Evolutionary conservation across 2,113 vertebrate species (phyloP), one percentile per base, ranked within the genome.

Genomic region (Cervus canadensis): DNA sequence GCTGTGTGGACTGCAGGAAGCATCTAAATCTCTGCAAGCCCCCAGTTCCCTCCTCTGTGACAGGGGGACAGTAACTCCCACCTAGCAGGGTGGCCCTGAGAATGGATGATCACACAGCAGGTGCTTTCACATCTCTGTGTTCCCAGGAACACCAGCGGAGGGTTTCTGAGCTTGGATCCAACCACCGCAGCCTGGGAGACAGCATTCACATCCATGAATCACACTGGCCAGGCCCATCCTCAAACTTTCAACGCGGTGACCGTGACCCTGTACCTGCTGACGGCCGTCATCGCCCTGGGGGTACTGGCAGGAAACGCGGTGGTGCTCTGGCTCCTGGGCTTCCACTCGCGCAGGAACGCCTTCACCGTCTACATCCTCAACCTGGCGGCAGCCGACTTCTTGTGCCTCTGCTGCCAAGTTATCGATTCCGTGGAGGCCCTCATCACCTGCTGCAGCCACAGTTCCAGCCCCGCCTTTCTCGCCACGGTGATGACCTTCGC

Each of bases 241-340:
- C 23, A 6, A 62, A 1, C 2, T 6, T 6, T 14, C 21, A 0
- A 2, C 0, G 8, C 14, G 3, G 7, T 13, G 52, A 13, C 4
- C 1, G 4, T 15, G 48, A 56, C 43, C 15, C 0, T 23, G 15
- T 3, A 2, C 25, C 25, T 8, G 1, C 43, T 93, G 57, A 40
- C 0, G 0, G 0, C 67, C 5, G 3, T 28, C 23, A 19, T 64
- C 1, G 48, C 45, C 19, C 23, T 93, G 15, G 28, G 12, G 2
- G 87, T 83, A 4, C 59, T 96, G 92, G 25, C 5, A 2, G 82
- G 78, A 86, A 96, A 97, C 4, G 0, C 1, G 0, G 2, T 2
- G 19, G 87, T 95, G 50, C 60, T 85, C 21, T 89, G 92, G 93
- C n/a, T 96, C 6, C 92, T 89, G 45, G 43, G 76, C 23, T 88